A percentile compares a stretch with the other conserved stretches of the same genome.
phyloP scores from a whole-genome alignment of 2,113 vertebrate species.

The Alethe diademata region DNA sequence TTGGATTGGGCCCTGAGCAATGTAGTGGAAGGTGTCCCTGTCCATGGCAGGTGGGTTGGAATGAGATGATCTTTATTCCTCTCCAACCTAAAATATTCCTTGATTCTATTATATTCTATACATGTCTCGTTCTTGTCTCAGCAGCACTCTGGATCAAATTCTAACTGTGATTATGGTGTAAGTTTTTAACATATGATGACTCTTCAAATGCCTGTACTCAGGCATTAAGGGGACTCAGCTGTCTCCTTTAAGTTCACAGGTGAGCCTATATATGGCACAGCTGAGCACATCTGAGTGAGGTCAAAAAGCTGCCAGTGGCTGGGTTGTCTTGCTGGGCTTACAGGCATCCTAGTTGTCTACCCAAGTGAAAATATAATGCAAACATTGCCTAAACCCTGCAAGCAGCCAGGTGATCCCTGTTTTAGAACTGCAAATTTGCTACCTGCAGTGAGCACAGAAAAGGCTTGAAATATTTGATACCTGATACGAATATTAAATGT shows the following conservation, averaged over 20 bases:
- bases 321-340: background rate
- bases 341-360: background rate
- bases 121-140: background rate
- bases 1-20: background rate
- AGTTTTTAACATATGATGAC: background rate
- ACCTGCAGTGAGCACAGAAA: background rate
- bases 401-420: background rate
- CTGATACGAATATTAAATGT: background rate
- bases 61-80: background rate
- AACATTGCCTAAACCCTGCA: background rate
- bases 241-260: background rate
- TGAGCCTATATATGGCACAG: rapidly evolving
- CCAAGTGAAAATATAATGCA: background rate
- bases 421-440: background rate
- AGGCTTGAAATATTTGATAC: background rate
- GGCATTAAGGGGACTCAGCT: background rate
- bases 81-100: background rate
- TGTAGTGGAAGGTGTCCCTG: background rate
- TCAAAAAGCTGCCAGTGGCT: background rate
- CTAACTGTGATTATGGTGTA: background rate
- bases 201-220: background rate
- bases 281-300: background rate
- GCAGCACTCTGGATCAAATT: background rate
- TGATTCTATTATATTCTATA: background rate
- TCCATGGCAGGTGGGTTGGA: rapidly evolving